phyloP scores from a whole-genome alignment of 2,797 vertebrate genomes.

The Pangasius krempfi region DNA sequence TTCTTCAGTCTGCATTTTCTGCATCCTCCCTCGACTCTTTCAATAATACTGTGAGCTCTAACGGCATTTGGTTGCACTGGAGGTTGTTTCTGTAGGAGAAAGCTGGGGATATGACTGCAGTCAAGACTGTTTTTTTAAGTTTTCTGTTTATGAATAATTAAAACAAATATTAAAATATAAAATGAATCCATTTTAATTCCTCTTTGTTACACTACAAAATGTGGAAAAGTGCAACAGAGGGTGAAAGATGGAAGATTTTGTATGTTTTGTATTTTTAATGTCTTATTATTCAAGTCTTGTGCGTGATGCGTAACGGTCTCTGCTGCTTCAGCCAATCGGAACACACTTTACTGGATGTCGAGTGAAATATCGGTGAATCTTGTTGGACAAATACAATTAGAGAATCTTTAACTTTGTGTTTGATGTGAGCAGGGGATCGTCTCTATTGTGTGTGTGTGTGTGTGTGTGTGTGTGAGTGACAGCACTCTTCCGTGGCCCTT shows the following conservation, averaged over 20 bases:
- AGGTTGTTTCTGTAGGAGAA: background rate
- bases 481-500: background rate
- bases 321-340: background rate
- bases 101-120: background rate
- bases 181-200: background rate
- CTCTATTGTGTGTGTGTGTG: background rate
- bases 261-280: background rate
- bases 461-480: conserved; percentile 14
- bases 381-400: background rate
- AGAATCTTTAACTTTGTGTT: background rate
- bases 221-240: background rate
- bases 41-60: background rate
- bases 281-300: background rate
- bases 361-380: background rate
- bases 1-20: background rate
- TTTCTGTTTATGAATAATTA: background rate
- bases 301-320: background rate
- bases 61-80: background rate
- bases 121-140: background rate
- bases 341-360: background rate
- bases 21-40: background rate
- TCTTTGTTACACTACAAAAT: background rate
- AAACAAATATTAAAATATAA: background rate
- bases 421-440: background rate
- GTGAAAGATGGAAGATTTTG: background rate